Evolutionary conservation across 1,140 invertebrate genomes (phyloP), one percentile per base, ranked within the genome.

Genomic region (Himalopsyche phryganea): DNA sequence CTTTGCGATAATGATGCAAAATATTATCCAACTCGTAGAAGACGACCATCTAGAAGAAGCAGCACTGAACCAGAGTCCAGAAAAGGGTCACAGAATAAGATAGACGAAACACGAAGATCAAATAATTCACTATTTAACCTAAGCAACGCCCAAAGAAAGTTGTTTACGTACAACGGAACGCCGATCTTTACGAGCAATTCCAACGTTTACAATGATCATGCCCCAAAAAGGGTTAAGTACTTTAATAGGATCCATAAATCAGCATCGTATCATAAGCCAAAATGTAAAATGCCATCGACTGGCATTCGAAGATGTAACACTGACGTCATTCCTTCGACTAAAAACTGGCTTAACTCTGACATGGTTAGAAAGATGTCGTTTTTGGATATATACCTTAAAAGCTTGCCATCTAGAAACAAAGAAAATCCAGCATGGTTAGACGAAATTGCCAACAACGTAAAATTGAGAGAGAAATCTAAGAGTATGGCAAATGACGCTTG

Each of bases 371-470:
- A 77, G 58, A 67, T 76, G 65, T 74, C 71, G 18, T 78, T 78
- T 64, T 67, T 78, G 20, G 75, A 77, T 54, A 78, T 75, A 63
- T 78, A 78, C 58, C 68, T 78, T 60, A 77, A 72, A 69, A 77
- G 76, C 66, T 70, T 77, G 71, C 72, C 71, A 49, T 64, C 65
- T 7, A 68, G 72, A 49, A 68, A 58, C 15, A 65, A 61, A 50
- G 54, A 60, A 20, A 40, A 9, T 36, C 62, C 62, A 5, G 9
- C 48, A 18, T 65, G 62, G 62, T 18, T 60, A 10, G 52, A 61
- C 9, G 59, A 65, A 66, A 69, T 70, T 63, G 68, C 50, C 65
- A 69, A 54, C 65, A 63, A 50, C 66, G 68, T 69, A 69, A 68
- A 69, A 67, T 62, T 63, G 63, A 69, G 59, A 61, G 60, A 66